These are phyloP conservation scores for Cylas formicarius DNA, from an alignment of 1,140 invertebrate genomes.

Conservation along the genomic window DNA sequence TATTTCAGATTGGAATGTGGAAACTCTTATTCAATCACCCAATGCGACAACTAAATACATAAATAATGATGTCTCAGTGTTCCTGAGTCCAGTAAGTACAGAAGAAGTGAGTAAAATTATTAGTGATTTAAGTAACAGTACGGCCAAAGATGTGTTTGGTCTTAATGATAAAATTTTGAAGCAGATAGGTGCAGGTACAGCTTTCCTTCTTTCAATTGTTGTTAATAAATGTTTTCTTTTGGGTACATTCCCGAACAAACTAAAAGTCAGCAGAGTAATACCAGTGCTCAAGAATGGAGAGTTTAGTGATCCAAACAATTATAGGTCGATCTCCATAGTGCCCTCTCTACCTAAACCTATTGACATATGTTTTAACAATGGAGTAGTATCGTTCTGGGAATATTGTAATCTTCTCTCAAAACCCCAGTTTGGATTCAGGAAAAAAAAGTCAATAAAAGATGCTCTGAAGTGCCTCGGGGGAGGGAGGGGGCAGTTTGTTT, in stretches of 20 bases:
- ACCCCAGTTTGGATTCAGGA: too few relatives aligned
- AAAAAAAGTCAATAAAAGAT: too few relatives aligned
- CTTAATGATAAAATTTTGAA: slow-evolving; percentile 13
- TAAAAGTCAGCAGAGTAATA: slow-evolving; percentile 6
- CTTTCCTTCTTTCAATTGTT: slow-evolving; percentile 8
- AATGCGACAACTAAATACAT: too few relatives aligned
- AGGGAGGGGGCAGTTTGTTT: too few relatives aligned
- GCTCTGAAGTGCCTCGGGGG: too few relatives aligned
- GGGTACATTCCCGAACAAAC: slow-evolving; percentile 4
- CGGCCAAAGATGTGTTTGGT: slow-evolving; percentile 6
- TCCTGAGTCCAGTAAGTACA: too few relatives aligned
- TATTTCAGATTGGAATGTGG: too few relatives aligned
- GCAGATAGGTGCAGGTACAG: slow-evolving; percentile 2
- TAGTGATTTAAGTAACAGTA: slow-evolving; percentile 5
- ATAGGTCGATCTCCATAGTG: slow-evolving; percentile 8
- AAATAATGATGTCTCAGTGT: too few relatives aligned
- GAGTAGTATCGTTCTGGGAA: slow-evolving; percentile 4
- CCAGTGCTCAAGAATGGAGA: slow-evolving; percentile 9
- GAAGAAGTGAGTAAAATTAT: too few relatives aligned
- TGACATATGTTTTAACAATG: slow-evolving; percentile 5
- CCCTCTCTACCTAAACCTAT: slow-evolving; percentile 7
- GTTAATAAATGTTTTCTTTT: slow-evolving; percentile 9
- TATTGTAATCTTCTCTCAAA: too few relatives aligned
- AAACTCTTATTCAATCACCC: too few relatives aligned
- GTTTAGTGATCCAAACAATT: slow-evolving; percentile 1